Evolutionary conservation across 2,888 invertebrate genomes (phyloP).

Genomic region (Cetonia aurata): DNA sequence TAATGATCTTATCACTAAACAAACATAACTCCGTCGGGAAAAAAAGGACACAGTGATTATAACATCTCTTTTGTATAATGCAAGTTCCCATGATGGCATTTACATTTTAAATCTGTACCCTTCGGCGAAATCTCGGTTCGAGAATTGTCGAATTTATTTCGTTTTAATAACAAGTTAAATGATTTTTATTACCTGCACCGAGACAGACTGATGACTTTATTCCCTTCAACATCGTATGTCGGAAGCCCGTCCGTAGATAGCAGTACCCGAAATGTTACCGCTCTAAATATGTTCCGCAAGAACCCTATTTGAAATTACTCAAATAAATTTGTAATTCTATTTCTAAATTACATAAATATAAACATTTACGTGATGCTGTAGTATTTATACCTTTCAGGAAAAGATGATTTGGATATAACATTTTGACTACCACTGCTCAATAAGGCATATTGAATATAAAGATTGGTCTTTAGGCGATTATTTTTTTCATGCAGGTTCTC

Average conservation of each 20-base stretch:
- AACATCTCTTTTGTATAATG: conserved; percentile 42
- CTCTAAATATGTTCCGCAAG: too few relatives aligned
- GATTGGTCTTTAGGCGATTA: conserved; percentile 25
- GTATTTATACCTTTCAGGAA: too few relatives aligned
- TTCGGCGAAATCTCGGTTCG: conserved; percentile 30
- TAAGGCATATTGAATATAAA: conserved; percentile 22
- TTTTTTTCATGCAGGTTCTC: conserved; percentile 21
- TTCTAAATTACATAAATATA: too few relatives aligned
- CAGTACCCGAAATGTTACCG: conserved; percentile 19
- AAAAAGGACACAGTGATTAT: conserved; percentile 42
- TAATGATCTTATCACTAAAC: conserved; percentile 45
- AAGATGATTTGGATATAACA: neutral
- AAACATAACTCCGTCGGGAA: conserved; percentile 34
- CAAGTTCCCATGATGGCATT: conserved; percentile 41
- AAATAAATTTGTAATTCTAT: too few relatives aligned
- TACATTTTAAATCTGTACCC: conserved; percentile 45
- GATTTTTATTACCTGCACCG: conserved; percentile 42
- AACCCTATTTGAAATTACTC: too few relatives aligned
- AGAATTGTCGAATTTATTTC: conserved; percentile 44
- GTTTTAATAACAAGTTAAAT: conserved; percentile 47
- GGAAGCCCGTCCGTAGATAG: conserved; percentile 27
- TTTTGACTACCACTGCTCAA: conserved; percentile 17
- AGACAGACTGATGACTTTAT: conserved; percentile 43
- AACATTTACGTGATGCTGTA: too few relatives aligned
- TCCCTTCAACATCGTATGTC: conserved; percentile 10